Percentiles rank a stretch among this genome's conserved stretches.
Evolutionary conservation across 2,888 invertebrate genomes (phyloP).

Genomic region (Oxyteleia sp.): DNA sequence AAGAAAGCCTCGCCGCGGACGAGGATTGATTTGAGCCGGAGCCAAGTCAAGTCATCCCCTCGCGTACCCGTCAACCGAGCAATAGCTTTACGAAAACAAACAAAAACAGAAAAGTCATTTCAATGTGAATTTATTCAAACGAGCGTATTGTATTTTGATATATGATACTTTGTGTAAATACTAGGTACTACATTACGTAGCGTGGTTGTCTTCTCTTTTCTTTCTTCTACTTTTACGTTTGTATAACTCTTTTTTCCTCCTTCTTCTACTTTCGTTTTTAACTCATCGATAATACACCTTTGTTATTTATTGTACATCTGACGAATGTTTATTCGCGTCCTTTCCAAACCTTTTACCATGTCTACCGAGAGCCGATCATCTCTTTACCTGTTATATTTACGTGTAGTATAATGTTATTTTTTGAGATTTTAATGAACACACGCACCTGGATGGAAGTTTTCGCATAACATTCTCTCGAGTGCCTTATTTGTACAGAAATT

Average conservation of each 20-base stretch:
- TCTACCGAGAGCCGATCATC: constrained; percentile 77
- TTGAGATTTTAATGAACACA: constrained; percentile 83
- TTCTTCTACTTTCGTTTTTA: constrained; percentile 74
- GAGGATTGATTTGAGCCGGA: constrained; percentile 83
- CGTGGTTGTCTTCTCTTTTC: constrained; percentile 77
- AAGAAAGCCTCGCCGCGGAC: constrained; percentile 85
- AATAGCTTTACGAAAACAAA: constrained; percentile 77
- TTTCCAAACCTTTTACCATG: constrained; percentile 77
- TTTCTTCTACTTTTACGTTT: constrained; percentile 13
- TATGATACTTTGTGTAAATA: constrained; percentile 87
- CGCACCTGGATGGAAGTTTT: constrained; percentile 77
- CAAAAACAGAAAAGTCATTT: constrained; percentile 73
- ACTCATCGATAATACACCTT: constrained; percentile 82
- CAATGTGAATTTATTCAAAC: constrained; percentile 81
- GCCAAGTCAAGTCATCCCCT: constrained; percentile 50
- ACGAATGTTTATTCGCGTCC: constrained; percentile 76
- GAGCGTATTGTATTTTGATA: constrained; percentile 87
- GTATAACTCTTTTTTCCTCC: constrained; percentile 5
- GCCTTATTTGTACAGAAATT: constrained; percentile 87
- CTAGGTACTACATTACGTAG: constrained; percentile 84
- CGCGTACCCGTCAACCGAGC: constrained; percentile 75
- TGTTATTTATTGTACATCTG: constrained; percentile 87
- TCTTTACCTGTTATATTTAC: constrained; percentile 79
- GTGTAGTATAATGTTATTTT: constrained; percentile 82
- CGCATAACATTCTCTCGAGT: constrained; percentile 81